Conservation (phyloP, 2,888 invertebrate genomes). For the Oxytorus armatus region DNA sequence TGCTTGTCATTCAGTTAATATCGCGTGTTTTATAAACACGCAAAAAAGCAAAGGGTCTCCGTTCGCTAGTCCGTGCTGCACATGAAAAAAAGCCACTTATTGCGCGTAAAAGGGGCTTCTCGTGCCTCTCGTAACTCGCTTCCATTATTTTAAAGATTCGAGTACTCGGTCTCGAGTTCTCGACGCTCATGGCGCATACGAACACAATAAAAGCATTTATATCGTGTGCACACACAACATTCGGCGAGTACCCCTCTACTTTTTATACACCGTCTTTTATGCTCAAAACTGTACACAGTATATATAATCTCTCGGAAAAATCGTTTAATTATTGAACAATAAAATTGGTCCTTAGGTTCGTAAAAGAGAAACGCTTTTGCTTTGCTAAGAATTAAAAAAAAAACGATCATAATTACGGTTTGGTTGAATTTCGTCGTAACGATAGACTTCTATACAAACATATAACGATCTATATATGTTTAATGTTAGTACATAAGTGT, state of each 20-base stretch:
- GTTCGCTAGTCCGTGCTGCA: constrained; percentile 5
- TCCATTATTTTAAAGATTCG: constrained; percentile 80
- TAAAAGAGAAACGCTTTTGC: constrained; percentile 27
- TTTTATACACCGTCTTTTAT: constrained; percentile 9
- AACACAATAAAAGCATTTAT: constrained; percentile 27
- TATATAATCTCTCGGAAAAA: constrained; percentile 28
- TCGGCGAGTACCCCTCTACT: constrained; percentile 30
- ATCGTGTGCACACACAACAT: constrained; percentile 35
- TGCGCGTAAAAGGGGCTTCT: constrained; percentile 54
- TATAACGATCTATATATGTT: not conserved
- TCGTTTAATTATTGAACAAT: constrained; percentile 45
- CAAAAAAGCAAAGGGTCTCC: constrained; percentile 27
- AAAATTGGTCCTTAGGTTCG: constrained; percentile 20
- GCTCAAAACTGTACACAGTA: constrained; percentile 8
- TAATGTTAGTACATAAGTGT: constrained; percentile 24
- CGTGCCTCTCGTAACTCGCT: constrained; percentile 60
- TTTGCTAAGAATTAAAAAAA: not conserved
- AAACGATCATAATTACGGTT: constrained; percentile 32
- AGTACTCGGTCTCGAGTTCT: constrained; percentile 67
- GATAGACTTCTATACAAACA: not conserved
- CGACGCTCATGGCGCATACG: constrained; percentile 38
- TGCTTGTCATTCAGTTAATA: constrained; percentile 73
- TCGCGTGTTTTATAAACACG: constrained; percentile 79
- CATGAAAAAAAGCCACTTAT: constrained; percentile 55
- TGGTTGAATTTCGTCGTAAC: constrained; percentile 12